Percentiles rank a stretch among this genome's conserved stretches.
Conservation (phyloP, 2,113 vertebrate genomes). For the Scalopus aquaticus region DNA sequence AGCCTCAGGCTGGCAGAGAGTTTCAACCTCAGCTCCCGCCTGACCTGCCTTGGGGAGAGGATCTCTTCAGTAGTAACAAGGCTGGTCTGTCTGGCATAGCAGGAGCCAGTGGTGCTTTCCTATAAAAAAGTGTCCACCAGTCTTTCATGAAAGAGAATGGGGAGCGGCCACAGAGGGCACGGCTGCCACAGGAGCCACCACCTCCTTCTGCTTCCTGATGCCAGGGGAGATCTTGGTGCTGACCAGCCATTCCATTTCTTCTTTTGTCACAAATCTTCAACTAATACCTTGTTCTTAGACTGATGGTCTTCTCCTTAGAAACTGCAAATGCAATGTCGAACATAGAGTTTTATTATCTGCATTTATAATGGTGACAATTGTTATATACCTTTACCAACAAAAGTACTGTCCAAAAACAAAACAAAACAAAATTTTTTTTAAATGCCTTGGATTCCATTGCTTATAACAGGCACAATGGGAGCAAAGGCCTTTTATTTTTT, state of each 20-base stretch:
- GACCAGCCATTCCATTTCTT: no score
- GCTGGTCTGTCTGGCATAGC: conserved; percentile 94
- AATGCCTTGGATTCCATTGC: conserved; percentile 48
- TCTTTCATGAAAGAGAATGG: conserved; percentile 95
- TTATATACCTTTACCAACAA: conserved; percentile 41
- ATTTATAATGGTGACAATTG: no score
- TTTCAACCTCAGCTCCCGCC: conserved; percentile 83
- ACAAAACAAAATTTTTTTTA: no score
- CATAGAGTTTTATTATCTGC: not conserved
- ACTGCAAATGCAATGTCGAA: not conserved
- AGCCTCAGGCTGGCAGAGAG: conserved; percentile 93
- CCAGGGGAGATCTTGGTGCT: conserved; percentile 76
- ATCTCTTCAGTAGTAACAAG: conserved; percentile 86
- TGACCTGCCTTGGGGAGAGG: no score
- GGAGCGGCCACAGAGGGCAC: no score
- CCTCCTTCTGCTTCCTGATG: conserved; percentile 73
- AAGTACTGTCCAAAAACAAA: not conserved
- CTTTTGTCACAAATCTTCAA: conserved; percentile 88
- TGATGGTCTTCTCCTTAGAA: conserved; percentile 84
- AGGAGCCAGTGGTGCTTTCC: conserved; percentile 84
- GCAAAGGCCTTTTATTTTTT: conserved; percentile 45
- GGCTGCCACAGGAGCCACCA: conserved; percentile 88
- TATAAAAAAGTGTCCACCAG: conserved; percentile 93
- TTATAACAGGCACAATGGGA: conserved; percentile 12
- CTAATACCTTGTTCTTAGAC: conserved; percentile 90